Evolutionary conservation across 1,140 invertebrate species (phyloP).

Genomic region (Metaphire vulgaris): DNA sequence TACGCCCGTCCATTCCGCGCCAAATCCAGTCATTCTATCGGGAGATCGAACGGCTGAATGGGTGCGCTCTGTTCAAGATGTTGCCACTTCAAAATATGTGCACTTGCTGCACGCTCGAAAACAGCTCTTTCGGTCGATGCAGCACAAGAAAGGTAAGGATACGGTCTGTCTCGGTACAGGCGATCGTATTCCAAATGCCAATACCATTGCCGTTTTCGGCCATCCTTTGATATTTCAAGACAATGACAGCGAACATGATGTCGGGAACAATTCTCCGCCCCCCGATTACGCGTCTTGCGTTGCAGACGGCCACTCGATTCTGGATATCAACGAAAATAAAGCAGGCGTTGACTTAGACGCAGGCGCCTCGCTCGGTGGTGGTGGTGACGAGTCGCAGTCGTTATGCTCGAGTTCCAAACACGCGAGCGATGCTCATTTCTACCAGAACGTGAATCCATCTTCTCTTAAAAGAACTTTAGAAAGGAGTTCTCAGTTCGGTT

Average conservation of each 20-base stretch:
- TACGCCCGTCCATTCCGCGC: slow-evolving; percentile 34
- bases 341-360: not conserved
- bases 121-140: not conserved
- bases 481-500: not conserved
- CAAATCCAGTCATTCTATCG: slow-evolving; percentile 34
- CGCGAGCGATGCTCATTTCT: too few relatives aligned
- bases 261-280: not conserved
- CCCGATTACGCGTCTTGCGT: not conserved
- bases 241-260: not conserved
- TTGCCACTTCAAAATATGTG: not conserved
- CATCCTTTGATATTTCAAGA: not conserved
- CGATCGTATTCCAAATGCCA: not conserved
- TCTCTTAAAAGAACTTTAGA: too few relatives aligned
- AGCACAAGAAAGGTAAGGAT: not conserved
- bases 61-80: slow-evolving; percentile 40
- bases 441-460: too few relatives aligned
- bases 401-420: too few relatives aligned
- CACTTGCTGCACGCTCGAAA: not conserved
- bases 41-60: slow-evolving; percentile 44
- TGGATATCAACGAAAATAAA: not conserved
- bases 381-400: too few relatives aligned
- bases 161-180: not conserved
- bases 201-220: not conserved
- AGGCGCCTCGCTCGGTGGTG: too few relatives aligned
- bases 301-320: not conserved